These are phyloP conservation scores for Scortum barcoo DNA, from an alignment of 2,113 vertebrate genomes.

Conservation along the genomic window DNA sequence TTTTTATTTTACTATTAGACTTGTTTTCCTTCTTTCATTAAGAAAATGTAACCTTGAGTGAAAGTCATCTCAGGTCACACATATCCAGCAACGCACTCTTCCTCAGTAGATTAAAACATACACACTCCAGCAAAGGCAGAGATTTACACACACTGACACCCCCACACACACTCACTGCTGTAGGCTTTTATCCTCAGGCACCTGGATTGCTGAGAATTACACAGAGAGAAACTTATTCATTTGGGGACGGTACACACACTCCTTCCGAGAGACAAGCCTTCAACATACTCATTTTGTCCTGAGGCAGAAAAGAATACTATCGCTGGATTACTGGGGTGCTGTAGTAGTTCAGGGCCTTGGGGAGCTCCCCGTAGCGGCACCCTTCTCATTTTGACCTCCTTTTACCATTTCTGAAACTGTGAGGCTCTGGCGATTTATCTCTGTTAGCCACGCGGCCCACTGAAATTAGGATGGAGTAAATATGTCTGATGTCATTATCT, in stretches of 20 bases:
- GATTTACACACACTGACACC: constrained; percentile 31
- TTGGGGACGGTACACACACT: constrained; percentile 55
- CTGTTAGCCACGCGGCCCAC: constrained; percentile 62
- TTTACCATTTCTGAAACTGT: constrained; percentile 41
- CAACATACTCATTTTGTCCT: constrained; percentile 40
- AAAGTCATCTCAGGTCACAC: constrained; percentile 20
- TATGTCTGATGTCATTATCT: constrained; percentile 71
- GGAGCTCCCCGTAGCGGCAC: constrained; percentile 35
- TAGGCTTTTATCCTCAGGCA: constrained; percentile 71
- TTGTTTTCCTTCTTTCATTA: not conserved
- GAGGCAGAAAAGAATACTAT: constrained; percentile 52
- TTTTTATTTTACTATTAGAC: not conserved
- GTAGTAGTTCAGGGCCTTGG: constrained; percentile 35
- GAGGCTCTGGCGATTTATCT: constrained; percentile 70
- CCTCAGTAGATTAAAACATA: constrained; percentile 8
- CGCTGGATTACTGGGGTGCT: constrained; percentile 41
- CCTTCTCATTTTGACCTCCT: constrained; percentile 48
- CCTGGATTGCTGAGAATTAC: constrained; percentile 57
- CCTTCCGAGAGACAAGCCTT: constrained; percentile 38
- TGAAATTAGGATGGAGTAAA: constrained; percentile 56
- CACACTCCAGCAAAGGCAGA: constrained; percentile 6
- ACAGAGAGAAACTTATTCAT: constrained; percentile 62
- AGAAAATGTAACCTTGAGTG: constrained; percentile 2
- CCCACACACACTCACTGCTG: constrained; percentile 45
- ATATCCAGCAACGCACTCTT: not conserved